Evolutionary conservation across 2,797 vertebrate genomes (phyloP).

Genomic region (Chelon auratus): DNA sequence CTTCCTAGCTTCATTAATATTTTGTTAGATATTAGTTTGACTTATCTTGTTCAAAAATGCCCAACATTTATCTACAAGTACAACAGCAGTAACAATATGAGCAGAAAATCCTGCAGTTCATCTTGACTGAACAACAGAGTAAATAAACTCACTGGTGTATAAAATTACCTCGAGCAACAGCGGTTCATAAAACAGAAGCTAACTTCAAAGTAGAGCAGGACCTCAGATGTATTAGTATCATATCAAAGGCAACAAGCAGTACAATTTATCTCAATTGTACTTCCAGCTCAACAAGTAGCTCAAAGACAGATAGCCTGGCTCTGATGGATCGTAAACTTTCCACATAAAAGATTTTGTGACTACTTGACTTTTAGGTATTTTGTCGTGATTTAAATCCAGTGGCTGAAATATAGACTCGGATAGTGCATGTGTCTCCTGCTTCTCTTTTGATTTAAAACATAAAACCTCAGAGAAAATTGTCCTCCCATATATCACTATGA

Average conservation of each 20-base stretch:
- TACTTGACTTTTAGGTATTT: conserved; percentile 49
- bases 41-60: too few species aligned
- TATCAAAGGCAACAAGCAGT: conserved; percentile 11
- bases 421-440: conserved; percentile 21
- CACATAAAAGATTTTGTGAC: conserved; percentile 46
- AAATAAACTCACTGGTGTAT: not conserved
- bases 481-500: conserved; percentile 1
- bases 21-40: too few species aligned
- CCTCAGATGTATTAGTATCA: not conserved
- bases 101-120: too few species aligned
- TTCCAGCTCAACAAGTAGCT: conserved; percentile 4
- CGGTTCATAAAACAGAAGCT: conserved; percentile 5
- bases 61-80: too few species aligned
- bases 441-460: conserved; percentile 36
- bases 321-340: conserved; percentile 32
- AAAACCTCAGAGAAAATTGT: conserved; percentile 7
- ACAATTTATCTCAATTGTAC: not conserved
- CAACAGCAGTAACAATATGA: too few species aligned
- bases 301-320: conserved; percentile 29
- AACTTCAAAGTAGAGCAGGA: not conserved
- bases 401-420: conserved; percentile 18
- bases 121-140: not conserved
- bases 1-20: too few species aligned
- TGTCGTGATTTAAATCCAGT: conserved; percentile 32
- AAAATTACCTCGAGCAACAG: not conserved